Evolutionary conservation across 2,888 invertebrate species (phyloP).

Genomic region (Loripinus fragilis): DNA sequence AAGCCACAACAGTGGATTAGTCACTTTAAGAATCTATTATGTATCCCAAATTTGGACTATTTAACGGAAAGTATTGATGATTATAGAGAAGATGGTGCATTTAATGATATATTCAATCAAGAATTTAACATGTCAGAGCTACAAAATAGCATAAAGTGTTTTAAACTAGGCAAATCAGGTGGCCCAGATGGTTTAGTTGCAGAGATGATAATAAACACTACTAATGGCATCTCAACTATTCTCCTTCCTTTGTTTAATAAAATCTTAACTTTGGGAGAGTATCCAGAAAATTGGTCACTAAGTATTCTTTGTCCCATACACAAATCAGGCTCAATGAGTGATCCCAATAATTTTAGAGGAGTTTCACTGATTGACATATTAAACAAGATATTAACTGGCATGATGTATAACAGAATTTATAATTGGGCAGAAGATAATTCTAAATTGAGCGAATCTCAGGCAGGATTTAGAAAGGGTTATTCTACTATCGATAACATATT

Average conservation of each 20-base stretch:
- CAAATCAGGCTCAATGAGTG: background rate
- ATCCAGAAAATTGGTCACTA: background rate
- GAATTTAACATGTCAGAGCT: background rate
- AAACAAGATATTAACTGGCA: conserved; percentile 13
- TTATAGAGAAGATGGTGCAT: background rate
- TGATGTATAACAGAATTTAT: background rate
- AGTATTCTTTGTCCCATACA: background rate
- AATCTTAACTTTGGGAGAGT: background rate
- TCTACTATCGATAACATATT: background rate
- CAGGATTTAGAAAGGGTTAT: conserved; percentile 8
- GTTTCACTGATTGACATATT: conserved; percentile 1
- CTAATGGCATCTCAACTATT: background rate
- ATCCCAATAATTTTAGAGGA: background rate
- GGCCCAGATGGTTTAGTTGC: background rate
- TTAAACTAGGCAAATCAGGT: background rate
- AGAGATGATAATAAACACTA: background rate
- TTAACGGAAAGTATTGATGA: background rate
- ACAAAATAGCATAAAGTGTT: too few species aligned
- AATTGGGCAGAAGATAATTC: background rate
- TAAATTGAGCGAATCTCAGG: background rate
- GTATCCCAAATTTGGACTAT: background rate
- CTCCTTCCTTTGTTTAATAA: background rate
- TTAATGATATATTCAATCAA: background rate
- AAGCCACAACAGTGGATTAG: background rate
- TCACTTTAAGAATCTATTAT: conserved; percentile 3